Evolutionary conservation across 1,140 invertebrate species (phyloP).

Genomic region (Meloidogyne chitwoodi): DNA sequence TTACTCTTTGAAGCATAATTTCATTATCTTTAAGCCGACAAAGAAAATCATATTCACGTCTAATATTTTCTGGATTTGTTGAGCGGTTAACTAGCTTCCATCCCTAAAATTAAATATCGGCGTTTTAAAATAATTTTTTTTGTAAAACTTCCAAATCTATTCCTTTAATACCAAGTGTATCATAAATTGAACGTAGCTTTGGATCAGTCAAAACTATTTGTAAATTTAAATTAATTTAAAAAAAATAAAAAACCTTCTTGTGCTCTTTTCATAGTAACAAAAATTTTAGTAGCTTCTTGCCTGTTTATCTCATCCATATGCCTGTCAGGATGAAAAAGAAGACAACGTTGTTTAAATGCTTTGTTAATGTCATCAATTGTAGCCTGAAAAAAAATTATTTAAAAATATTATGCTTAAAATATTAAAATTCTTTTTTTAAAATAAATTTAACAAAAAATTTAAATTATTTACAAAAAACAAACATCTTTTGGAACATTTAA

Average conservation of each 20-base stretch:
- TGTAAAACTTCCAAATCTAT: slow-evolving; percentile 38
- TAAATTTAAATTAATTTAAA: slow-evolving; percentile 4
- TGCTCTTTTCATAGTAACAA: slow-evolving; percentile 50
- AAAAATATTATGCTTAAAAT: too few relatives aligned
- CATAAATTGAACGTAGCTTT: slow-evolving; percentile 53
- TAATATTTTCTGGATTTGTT: slow-evolving; percentile 41
- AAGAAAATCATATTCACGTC: slow-evolving; percentile 56
- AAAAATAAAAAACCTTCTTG: slow-evolving; percentile 45
- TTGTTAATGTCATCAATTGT: slow-evolving; percentile 52
- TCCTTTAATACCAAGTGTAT: slow-evolving; percentile 50
- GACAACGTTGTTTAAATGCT: slow-evolving; percentile 52
- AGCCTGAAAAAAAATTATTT: slow-evolving; percentile 38
- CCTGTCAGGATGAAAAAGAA: slow-evolving; percentile 56
- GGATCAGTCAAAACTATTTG: slow-evolving; percentile 51
- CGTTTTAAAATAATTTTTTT: not conserved
- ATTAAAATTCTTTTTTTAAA: slow-evolving; percentile 2
- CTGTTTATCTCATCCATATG: slow-evolving; percentile 52
- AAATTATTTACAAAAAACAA: slow-evolving; percentile 11
- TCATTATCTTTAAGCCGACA: slow-evolving; percentile 50
- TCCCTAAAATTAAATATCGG: not conserved
- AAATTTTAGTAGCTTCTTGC: slow-evolving; percentile 49
- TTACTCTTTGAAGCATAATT: slow-evolving; percentile 54
- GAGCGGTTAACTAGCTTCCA: slow-evolving; percentile 51
- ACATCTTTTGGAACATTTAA: slow-evolving; percentile 52
- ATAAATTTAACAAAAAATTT: too few relatives aligned